phyloP scores from a whole-genome alignment of 1,140 invertebrate genomes.

The Drosophila malerkotliana region DNA sequence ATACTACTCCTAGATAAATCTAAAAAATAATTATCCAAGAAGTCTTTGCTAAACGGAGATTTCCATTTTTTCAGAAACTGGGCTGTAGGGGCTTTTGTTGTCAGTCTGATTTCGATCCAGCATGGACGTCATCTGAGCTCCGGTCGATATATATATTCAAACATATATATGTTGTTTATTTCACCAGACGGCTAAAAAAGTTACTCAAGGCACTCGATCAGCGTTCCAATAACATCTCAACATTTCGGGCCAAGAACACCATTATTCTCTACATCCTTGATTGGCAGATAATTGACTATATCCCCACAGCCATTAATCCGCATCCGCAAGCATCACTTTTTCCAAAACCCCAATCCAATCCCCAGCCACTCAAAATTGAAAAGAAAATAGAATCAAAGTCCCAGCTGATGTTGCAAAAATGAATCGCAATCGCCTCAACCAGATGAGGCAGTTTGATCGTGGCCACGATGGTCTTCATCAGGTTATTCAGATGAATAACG shows the following conservation, averaged over 20 bases:
- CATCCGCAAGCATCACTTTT: background rate
- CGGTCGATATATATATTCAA: background rate
- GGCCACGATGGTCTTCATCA: slow-evolving; percentile 41
- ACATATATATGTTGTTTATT: slow-evolving; percentile 16
- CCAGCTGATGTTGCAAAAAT: slow-evolving; percentile 14
- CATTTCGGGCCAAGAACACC: background rate
- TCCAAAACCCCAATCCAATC: background rate
- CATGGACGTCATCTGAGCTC: slow-evolving; percentile 29
- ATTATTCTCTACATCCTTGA: too few species aligned
- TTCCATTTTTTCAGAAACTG: background rate
- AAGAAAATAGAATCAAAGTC: background rate
- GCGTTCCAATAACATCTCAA: slow-evolving; percentile 3
- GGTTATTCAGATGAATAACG: slow-evolving; percentile 8
- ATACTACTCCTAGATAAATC: too few species aligned
- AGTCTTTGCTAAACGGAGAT: background rate
- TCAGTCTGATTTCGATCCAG: slow-evolving; percentile 8
- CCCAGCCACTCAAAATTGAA: background rate
- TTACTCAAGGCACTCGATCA: slow-evolving; percentile 12
- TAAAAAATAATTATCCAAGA: background rate
- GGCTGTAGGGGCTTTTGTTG: background rate
- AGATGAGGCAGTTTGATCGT: slow-evolving; percentile 20
- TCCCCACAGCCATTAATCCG: too few species aligned
- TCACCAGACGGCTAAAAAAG: slow-evolving; percentile 11
- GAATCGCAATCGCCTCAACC: slow-evolving; percentile 42
- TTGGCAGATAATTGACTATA: too few species aligned